Percentiles rank a stretch among this genome's conserved stretches.
Evolutionary conservation across 1,140 invertebrate genomes (phyloP).

Genomic region (Cotesia glomerata): DNA sequence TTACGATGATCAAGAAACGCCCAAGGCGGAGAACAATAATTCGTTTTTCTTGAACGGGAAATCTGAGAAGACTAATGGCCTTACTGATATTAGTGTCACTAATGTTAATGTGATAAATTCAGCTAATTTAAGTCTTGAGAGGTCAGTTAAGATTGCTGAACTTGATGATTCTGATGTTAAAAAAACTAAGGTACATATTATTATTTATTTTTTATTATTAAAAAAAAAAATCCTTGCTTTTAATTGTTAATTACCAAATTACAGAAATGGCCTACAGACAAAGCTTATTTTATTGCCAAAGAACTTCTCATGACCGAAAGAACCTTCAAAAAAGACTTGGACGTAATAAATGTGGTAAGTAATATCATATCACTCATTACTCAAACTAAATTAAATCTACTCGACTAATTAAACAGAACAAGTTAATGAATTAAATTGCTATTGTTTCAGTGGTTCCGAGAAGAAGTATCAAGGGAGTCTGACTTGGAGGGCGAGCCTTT

Average conservation of each 20-base stretch:
- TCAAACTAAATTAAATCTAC: too few relatives aligned
- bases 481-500: slow-evolving; percentile 66
- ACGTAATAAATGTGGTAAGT: slow-evolving; percentile 85
- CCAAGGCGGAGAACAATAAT: slow-evolving; percentile 55
- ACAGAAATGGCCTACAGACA: slow-evolving; percentile 76
- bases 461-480: slow-evolving; percentile 71
- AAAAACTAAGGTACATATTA: slow-evolving; percentile 49
- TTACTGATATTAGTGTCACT: slow-evolving; percentile 37
- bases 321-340: slow-evolving; percentile 93
- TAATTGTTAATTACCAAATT: too few relatives aligned
- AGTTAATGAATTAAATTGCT: background rate
- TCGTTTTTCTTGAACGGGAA: slow-evolving; percentile 45
- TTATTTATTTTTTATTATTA: too few relatives aligned
- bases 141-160: slow-evolving; percentile 48
- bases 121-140: slow-evolving; percentile 50
- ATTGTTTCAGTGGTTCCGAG: slow-evolving; percentile 72
- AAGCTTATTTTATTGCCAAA: slow-evolving; percentile 91
- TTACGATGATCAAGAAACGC: slow-evolving; percentile 28
- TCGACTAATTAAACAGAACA: background rate
- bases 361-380: too few relatives aligned
- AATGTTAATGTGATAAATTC: slow-evolving; percentile 43
- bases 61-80: slow-evolving; percentile 45
- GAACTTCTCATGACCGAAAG: slow-evolving; percentile 95
- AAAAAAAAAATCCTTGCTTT: too few relatives aligned
- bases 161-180: slow-evolving; percentile 48